A percentile compares a stretch with the other conserved stretches of the same genome.
These are phyloP conservation scores for Trypoxylon attenuatum DNA, from an alignment of 2,888 invertebrate genomes.

Conservation along the genomic window DNA sequence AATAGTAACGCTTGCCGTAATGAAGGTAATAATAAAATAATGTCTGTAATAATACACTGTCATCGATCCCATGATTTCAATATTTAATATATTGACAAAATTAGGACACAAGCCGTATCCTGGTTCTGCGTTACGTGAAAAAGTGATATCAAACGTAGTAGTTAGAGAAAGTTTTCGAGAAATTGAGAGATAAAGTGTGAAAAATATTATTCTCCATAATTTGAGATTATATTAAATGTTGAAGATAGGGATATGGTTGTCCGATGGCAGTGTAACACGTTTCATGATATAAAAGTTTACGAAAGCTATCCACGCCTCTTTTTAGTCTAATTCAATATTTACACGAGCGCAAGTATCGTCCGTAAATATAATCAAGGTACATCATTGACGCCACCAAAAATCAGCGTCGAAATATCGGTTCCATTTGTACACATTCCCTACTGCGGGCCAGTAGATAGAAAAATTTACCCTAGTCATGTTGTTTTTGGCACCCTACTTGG, in stretches of 20 bases:
- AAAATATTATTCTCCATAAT: background rate
- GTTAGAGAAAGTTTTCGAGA: background rate
- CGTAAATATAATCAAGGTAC: conserved; percentile 49
- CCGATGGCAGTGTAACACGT: background rate
- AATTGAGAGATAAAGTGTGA: no score
- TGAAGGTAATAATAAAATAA: background rate
- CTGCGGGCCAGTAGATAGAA: background rate
- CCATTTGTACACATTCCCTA: conserved; percentile 9
- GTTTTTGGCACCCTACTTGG: conserved; percentile 69
- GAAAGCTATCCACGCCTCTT: conserved; percentile 35
- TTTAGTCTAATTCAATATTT: conserved; percentile 47
- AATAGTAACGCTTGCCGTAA: background rate
- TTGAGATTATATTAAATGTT: background rate
- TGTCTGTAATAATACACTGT: background rate
- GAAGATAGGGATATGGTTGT: background rate
- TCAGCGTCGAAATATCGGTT: conserved; percentile 34
- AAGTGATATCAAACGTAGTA: background rate
- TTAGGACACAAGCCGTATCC: background rate
- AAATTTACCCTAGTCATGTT: background rate
- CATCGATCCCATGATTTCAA: background rate
- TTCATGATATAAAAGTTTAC: conserved; percentile 16
- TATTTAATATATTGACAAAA: background rate
- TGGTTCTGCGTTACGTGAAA: background rate
- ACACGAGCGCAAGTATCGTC: conserved; percentile 31
- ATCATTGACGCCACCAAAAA: conserved; percentile 8